A percentile compares a stretch with the other conserved stretches of the same genome.
Conservation (phyloP, 2,888 invertebrate species). For the Candidula unifasciata region DNA sequence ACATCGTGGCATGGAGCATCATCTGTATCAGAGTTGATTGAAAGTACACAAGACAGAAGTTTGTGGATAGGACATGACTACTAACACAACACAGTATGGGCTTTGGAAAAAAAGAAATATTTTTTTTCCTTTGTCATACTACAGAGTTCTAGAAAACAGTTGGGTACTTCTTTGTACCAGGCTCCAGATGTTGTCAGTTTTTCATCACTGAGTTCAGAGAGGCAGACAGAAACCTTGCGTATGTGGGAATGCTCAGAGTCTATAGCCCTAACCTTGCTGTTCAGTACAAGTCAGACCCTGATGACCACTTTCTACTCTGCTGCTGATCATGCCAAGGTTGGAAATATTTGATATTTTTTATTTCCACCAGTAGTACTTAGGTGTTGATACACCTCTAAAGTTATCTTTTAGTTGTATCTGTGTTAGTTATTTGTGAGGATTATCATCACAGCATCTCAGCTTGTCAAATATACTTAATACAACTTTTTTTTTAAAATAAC, state of each 20-base stretch:
- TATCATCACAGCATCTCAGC: too few species aligned
- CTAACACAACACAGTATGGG: too few species aligned
- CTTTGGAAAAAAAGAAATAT: too few species aligned
- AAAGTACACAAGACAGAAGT: too few species aligned
- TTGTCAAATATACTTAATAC: background rate
- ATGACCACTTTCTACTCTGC: slow-evolving; percentile 25
- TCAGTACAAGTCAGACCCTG: background rate
- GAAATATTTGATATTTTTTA: background rate
- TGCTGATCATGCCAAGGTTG: slow-evolving; percentile 38
- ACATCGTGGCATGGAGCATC: too few species aligned
- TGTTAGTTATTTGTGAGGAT: too few species aligned
- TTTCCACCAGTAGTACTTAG: background rate
- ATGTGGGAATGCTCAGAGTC: background rate
- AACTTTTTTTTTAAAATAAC: background rate
- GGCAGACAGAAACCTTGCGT: background rate
- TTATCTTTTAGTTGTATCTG: background rate
- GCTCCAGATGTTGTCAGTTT: background rate
- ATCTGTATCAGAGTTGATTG: too few species aligned
- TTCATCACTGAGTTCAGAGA: slow-evolving; percentile 1
- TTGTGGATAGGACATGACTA: too few species aligned
- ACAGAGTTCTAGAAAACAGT: background rate
- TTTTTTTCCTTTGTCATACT: background rate
- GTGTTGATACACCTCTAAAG: background rate
- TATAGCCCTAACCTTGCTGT: slow-evolving; percentile 26
- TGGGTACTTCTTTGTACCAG: background rate